Base-by-base conservation (phyloP, 2,888 invertebrate species). In the Aporophyla lueneburgensis region DNA sequence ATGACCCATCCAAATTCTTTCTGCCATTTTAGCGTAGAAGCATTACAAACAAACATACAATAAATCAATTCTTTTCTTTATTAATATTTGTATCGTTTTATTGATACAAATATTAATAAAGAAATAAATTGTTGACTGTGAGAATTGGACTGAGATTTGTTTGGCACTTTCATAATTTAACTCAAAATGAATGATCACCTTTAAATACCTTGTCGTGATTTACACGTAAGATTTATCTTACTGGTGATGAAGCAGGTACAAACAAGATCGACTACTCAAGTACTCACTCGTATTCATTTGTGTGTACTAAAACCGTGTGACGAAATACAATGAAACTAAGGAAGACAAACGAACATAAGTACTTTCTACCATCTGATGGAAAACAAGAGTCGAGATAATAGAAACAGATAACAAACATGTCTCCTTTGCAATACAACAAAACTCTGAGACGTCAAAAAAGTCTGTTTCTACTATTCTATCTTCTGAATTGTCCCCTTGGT, bases 371-470 rank as follows among this genome's bases (percentile, higher is more conserved):
- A 43, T 51, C 65, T 59, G 56, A 66, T 63, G 69, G 33, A 10
- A 70, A 70, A 65, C 53, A 65, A 21, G 46, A 51, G 3, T 12
- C 21, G 56, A 33, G 61, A 75, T 80, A 76, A 85, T 75, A 66
- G 71, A 76, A 76, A 81, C 33, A 78, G 75, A 81, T 73, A 81
- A 59, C 65, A 53, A 75, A 84, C 75, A 68, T 51, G 74, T 76
- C 56, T 77, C 69, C 49, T 70, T 66, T 63, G 54, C 66, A 68
- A 71, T 69, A 56, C 49, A 78, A 83, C 78, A 83, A 76, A 70
- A 80, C 67, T 61, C 46, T 61, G 56, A 49, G 67, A 46, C 59
- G 75, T 24, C 66, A 70, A 76, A 72, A 76, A 74, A 78, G 56
- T 74, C n/a, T 21, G 71, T 69, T 66, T 9, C 61, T 78, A 65